Evolutionary conservation across 1,140 invertebrate species (phyloP).

Genomic region (Temnothorax nylanderi): DNA sequence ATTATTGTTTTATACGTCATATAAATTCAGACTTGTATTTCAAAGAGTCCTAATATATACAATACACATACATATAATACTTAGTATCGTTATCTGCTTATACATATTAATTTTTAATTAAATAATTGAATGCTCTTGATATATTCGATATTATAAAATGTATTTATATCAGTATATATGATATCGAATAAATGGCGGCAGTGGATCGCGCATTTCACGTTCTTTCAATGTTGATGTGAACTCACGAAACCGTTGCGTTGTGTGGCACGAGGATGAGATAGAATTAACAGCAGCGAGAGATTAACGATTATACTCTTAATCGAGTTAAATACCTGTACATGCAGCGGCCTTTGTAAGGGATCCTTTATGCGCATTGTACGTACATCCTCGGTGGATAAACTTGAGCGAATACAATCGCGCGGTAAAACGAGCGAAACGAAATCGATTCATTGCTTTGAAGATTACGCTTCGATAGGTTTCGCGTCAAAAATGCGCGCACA

Average conservation of each 20-base stretch:
- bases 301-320: conserved; percentile 59
- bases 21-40: background rate
- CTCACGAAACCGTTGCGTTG: conserved; percentile 7
- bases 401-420: conserved; percentile 38
- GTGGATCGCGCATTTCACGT: conserved; percentile 18
- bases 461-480: background rate
- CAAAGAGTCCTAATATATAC: background rate
- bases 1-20: background rate
- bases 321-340: conserved; percentile 59
- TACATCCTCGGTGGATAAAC: conserved; percentile 44
- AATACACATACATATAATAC: background rate
- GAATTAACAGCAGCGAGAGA: conserved; percentile 56
- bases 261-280: conserved; percentile 30
- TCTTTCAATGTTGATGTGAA: conserved; percentile 26
- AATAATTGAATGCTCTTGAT: background rate
- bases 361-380: conserved; percentile 48
- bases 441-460: conserved; percentile 50
- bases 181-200: background rate
- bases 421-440: conserved; percentile 36
- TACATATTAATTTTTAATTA: background rate
- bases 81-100: background rate
- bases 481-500: conserved; percentile 28
- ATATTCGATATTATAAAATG: background rate
- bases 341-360: conserved; percentile 39
- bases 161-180: background rate